Evolutionary conservation across 2,797 vertebrate genomes (phyloP), one percentile per base, ranked within the genome.

Genomic region (Poecilia gillii): DNA sequence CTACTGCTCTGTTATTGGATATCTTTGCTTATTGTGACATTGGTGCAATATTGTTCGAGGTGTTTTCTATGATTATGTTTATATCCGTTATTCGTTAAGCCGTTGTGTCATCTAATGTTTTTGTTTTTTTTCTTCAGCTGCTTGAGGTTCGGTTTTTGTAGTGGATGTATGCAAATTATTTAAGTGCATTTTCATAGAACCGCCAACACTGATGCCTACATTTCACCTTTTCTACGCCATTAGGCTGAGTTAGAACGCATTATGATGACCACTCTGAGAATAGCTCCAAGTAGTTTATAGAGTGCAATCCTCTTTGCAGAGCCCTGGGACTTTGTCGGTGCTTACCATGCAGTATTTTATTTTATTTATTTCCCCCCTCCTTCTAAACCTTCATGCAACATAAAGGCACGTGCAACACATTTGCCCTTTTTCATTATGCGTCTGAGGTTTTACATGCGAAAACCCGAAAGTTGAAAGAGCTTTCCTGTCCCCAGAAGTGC

Each of bases 261-360:
- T 92, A 93, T 81, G 83, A 81, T 88, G 88, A 79, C 85, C 75
- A 78, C 85, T 88, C 88, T 91, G 89, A 92, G 89, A 93, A 93
- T 89, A 92, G 90, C 91, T 90, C 84, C 88, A 91, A 89, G 88
- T 92, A 85, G 86, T 92, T 93, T 89, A 91, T 68, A 74, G 78
- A 64, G 84, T 80, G 72, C 90, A 92, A 94, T 94, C 92, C 91
- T 93, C 92, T 93, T 95, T 93, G 83, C 84, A 73, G 80, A 77
- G 85, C 76, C 83, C 79, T 86, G 76, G 85, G 90, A 89, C 89
- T 85, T 90, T 86, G 87, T 77, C 75, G 33, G 76, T 89, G 91
- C 90, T 89, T 83, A 89, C 81, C 87, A 18, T 84, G 88, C 90
- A 87, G 73, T 84, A 93, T 89, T 68, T 66, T 33, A 18, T 62